phyloP scores from a whole-genome alignment of 2,113 vertebrate species.

The Acinonyx jubatus region DNA sequence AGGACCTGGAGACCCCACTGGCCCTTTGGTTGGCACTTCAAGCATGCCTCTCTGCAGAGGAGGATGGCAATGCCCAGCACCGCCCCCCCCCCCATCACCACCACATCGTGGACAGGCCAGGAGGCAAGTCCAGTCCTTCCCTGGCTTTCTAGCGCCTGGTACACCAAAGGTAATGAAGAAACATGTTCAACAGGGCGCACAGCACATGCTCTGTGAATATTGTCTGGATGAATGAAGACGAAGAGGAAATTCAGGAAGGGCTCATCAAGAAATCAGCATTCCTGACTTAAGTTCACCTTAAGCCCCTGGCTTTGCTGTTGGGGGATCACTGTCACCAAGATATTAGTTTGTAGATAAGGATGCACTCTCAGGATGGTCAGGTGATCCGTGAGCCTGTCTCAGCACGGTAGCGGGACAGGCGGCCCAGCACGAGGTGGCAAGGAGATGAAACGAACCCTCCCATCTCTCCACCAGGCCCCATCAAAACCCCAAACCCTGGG shows the following conservation, averaged over 20 bases:
- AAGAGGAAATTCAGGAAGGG: not conserved
- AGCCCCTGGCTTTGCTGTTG: not conserved
- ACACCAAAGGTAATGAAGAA: not conserved
- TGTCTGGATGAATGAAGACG: not conserved
- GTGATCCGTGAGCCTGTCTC: not conserved
- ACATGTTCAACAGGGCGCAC: not conserved
- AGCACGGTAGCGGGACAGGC: not conserved
- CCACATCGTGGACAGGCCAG: not conserved
- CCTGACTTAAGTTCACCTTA: not conserved
- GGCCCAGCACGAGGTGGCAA: not conserved
- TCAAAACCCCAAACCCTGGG: not conserved
- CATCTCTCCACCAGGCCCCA: not conserved
- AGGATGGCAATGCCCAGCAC: not conserved
- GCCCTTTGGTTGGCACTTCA: not conserved
- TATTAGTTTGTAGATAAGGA: not conserved
- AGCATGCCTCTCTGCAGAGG: not conserved
- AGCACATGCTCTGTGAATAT: not conserved
- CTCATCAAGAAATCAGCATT: not conserved
- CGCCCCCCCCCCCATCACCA: not conserved
- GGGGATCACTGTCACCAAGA: not conserved
- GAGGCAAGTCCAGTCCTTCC: not conserved
- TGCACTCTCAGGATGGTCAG: fast-evolving
- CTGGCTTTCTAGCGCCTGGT: not conserved
- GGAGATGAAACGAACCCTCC: not conserved
- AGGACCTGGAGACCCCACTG: not conserved